Evolutionary conservation across 2,797 vertebrate species (phyloP).

Genomic region (Gambusia yucatana): DNA sequence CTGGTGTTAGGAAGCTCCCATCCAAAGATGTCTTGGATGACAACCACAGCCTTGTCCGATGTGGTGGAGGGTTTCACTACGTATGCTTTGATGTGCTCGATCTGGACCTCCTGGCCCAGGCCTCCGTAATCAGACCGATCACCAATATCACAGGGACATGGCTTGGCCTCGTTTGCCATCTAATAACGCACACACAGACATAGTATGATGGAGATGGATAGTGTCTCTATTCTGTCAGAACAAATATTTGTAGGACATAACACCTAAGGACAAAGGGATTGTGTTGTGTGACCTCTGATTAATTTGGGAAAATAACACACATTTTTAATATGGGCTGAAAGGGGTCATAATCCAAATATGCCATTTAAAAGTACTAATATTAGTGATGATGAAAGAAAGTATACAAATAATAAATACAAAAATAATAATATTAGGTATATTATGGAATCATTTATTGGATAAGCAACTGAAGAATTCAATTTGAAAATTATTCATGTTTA

Average conservation of each 20-base stretch:
- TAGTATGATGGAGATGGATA: neutral
- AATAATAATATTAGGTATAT: neutral
- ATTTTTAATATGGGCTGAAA: neutral
- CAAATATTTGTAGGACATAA: neutral
- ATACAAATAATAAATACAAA: neutral
- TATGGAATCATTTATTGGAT: too few species aligned
- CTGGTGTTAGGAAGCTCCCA: slow-evolving; percentile 92
- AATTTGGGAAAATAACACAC: neutral
- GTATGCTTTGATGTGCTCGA: slow-evolving; percentile 88
- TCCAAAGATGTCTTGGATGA: slow-evolving; percentile 91
- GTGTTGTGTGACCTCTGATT: neutral
- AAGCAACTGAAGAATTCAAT: neutral
- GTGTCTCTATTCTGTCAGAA: neutral
- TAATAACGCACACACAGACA: slow-evolving; percentile 36
- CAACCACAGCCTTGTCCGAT: slow-evolving; percentile 87
- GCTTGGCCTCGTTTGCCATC: slow-evolving; percentile 91
- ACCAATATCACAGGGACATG: slow-evolving; percentile 89
- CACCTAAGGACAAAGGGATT: neutral
- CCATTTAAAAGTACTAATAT: neutral
- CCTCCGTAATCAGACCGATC: slow-evolving; percentile 85
- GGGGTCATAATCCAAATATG: neutral
- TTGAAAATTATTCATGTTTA: neutral
- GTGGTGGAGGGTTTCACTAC: slow-evolving; percentile 78
- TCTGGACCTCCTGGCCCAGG: slow-evolving; percentile 87
- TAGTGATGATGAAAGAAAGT: neutral